These are phyloP conservation scores for Agrilus biguttatus DNA, from an alignment of 2,888 invertebrate species.

Conservation along the genomic window DNA sequence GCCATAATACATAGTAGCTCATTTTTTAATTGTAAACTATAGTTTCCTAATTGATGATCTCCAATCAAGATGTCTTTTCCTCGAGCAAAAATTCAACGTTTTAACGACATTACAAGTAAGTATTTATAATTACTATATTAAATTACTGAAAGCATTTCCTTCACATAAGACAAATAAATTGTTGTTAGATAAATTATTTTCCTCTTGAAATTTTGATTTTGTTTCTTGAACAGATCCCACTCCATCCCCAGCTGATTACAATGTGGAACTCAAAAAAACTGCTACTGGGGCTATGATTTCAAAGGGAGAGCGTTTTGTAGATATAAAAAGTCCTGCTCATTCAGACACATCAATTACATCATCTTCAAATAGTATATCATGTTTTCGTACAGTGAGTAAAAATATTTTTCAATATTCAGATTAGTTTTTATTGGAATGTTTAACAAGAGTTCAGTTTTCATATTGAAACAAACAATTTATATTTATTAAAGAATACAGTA, in stretches of 20 bases:
- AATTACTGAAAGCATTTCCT: neutral
- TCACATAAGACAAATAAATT: neutral
- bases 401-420: too few relatives aligned
- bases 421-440: too few relatives aligned
- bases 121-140: slow-evolving; percentile 10
- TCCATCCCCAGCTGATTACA: slow-evolving; percentile 38
- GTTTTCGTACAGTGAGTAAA: slow-evolving; percentile 9
- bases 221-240: slow-evolving; percentile 27
- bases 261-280: slow-evolving; percentile 31
- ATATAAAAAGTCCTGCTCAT: slow-evolving; percentile 26
- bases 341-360: slow-evolving; percentile 14
- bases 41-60: too few relatives aligned
- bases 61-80: slow-evolving; percentile 35
- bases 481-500: too few relatives aligned
- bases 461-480: too few relatives aligned
- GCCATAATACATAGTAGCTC: too few relatives aligned
- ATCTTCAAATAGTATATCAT: slow-evolving; percentile 19
- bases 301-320: slow-evolving; percentile 25
- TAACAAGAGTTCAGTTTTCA: too few relatives aligned
- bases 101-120: slow-evolving; percentile 40
- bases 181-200: neutral
- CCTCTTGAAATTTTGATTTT: neutral
- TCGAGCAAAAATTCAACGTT: slow-evolving; percentile 40
- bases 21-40: too few relatives aligned
- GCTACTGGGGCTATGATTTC: slow-evolving; percentile 29